phyloP scores from a whole-genome alignment of 2,113 vertebrate genomes.

The Carassius auratus region DNA sequence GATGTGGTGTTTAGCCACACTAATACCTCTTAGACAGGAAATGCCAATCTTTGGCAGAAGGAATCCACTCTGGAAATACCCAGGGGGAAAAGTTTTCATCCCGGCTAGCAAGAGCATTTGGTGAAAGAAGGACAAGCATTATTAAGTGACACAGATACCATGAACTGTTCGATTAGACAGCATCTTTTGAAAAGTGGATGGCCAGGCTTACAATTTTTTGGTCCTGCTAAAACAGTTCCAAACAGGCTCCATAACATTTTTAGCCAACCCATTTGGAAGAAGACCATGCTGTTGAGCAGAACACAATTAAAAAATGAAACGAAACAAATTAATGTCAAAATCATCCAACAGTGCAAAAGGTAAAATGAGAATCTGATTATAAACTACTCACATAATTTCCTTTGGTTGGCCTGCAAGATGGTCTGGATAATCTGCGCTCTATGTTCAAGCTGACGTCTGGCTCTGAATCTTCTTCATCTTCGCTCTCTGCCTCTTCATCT shows the following conservation, averaged over 20 bases:
- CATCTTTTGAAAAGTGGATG: neutral
- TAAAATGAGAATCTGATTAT: neutral
- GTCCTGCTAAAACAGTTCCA: constrained; percentile 76
- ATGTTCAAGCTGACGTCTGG: neutral
- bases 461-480: constrained; percentile 44
- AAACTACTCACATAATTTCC: neutral
- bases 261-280: constrained; percentile 75
- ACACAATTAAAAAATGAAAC: constrained; percentile 37
- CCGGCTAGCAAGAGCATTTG: constrained; percentile 73
- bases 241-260: constrained; percentile 76
- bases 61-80: constrained; percentile 90
- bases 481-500: constrained; percentile 65
- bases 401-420: neutral
- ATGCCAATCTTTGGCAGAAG: constrained; percentile 77
- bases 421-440: constrained; percentile 9
- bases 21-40: constrained; percentile 81
- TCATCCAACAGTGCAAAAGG: neutral
- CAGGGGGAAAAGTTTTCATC: constrained; percentile 80
- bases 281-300: constrained; percentile 3
- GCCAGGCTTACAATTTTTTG: constrained; percentile 81
- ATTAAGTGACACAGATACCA: neutral
- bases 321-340: neutral
- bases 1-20: neutral
- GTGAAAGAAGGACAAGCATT: neutral
- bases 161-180: neutral